These are phyloP conservation scores for Sthenelais limicola DNA, from an alignment of 2,888 invertebrate genomes.

Conservation along the genomic window DNA sequence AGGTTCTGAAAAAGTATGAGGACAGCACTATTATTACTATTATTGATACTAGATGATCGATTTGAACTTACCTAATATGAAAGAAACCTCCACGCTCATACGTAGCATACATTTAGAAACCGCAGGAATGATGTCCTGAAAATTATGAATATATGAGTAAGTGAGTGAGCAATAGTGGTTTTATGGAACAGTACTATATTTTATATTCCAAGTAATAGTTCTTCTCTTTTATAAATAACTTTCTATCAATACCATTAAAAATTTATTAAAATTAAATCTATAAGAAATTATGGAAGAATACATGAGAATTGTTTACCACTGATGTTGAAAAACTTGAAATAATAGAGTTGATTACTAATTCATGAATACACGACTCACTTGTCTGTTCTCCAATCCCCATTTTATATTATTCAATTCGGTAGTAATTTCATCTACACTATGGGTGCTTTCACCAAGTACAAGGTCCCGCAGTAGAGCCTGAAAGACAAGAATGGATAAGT, in stretches of 20 bases:
- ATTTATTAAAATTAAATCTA: too few species aligned
- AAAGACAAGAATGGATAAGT: not conserved
- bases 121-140: constrained; percentile 11
- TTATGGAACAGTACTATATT: too few species aligned
- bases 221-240: too few species aligned
- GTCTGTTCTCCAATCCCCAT: constrained; percentile 21
- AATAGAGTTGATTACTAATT: too few species aligned
- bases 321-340: too few species aligned
- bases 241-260: too few species aligned
- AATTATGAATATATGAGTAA: not conserved
- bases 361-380: not conserved
- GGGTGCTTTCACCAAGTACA: not conserved
- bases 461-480: constrained; percentile 14
- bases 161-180: too few species aligned
- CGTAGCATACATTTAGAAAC: constrained; percentile 25
- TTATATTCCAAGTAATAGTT: too few species aligned
- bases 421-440: not conserved
- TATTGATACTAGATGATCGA: not conserved
- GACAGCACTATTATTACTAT: not conserved
- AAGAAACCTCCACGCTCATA: constrained; percentile 13
- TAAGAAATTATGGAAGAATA: too few species aligned
- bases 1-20: too few species aligned
- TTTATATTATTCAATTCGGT: not conserved
- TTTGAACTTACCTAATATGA: constrained; percentile 1
- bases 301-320: too few species aligned